Base-by-base conservation (phyloP, 1,140 invertebrate genomes). In the Gerris buenoi region DNA sequence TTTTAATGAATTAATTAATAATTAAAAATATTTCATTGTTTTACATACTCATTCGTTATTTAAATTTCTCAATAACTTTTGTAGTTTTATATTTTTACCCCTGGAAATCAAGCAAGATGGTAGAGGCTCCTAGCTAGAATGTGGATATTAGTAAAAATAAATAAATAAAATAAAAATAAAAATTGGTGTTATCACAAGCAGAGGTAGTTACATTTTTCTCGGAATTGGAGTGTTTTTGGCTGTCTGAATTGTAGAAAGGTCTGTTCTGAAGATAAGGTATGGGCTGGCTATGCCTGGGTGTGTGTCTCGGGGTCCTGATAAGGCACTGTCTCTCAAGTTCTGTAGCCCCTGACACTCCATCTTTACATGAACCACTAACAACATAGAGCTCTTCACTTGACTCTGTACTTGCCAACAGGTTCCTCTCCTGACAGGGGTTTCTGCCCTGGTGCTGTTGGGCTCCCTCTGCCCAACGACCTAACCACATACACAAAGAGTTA, bases 391-490 rank as follows among this genome's bases (percentile, higher is more conserved):
- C 68, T 63, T 68, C 68, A 3, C 26, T 27, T 2, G 68, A 56
- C 25, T 57, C 68, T 59, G 33, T 46, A 18, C 33, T 46, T 18
- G 58, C 58, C 72, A 88, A 84, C 10, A 90, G 80, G 79, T 96
- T 96, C 1, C 92, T 79, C 74, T 94, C 91, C 72, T 91, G 82
- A 71, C 90, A 94, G 0, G 91, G 89, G 81, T 96, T 95, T 14
- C 91, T 79, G 2, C 91, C 92, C 75, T 94, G 91, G 76, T 92
- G 86, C 1, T 90, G 89, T 71, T 91, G 89, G 27, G 91, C 71
- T 75, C 61, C n/a, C n/a, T n/a, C n/a, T n/a, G n/a, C n/a, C n/a
- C n/a, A n/a, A n/a, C n/a, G n/a, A n/a, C n/a, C n/a, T n/a, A n/a
- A n/a, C n/a, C n/a, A n/a, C n/a, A n/a, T n/a, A n/a, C n/a, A n/a